A percentile compares a stretch with the other conserved stretches of the same genome.
phyloP scores from a whole-genome alignment of 2,888 invertebrate species.

The Thymelicus acteon region DNA sequence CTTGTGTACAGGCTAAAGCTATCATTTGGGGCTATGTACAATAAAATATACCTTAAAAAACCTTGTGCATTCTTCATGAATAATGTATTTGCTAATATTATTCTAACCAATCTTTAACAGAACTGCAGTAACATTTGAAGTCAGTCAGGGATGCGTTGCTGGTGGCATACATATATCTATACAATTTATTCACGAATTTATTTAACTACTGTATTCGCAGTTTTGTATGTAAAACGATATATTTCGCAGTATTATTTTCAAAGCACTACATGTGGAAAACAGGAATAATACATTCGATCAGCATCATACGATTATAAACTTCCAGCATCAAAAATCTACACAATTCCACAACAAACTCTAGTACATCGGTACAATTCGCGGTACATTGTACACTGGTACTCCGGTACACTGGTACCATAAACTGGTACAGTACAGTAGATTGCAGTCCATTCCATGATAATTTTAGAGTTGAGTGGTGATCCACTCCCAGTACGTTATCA shows the following conservation, averaged over 20 bases:
- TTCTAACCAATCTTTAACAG: no score
- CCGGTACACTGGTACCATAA: no score
- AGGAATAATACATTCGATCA: neutral
- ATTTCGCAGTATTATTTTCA: no score
- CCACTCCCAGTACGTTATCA: neutral
- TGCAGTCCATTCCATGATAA: conserved; percentile 34
- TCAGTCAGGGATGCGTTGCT: no score
- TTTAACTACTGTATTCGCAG: no score
- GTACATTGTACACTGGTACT: no score
- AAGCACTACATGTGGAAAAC: neutral
- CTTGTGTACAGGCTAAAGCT: conserved; percentile 30
- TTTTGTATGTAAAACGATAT: no score
- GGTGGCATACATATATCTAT: no score
- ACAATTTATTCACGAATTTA: no score
- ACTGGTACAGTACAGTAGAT: conserved; percentile 10
- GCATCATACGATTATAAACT: no score
- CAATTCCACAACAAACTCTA: neutral
- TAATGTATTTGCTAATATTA: neutral
- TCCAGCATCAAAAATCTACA: conserved; percentile 11
- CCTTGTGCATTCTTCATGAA: conserved; percentile 36
- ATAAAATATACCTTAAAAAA: conserved; percentile 30
- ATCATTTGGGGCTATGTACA: conserved; percentile 37
- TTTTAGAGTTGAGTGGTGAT: neutral
- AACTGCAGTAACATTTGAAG: no score
- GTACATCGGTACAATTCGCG: no score